Base-by-base conservation (phyloP, 2,797 vertebrate species). In the Pteronotus mesoamericanus region DNA sequence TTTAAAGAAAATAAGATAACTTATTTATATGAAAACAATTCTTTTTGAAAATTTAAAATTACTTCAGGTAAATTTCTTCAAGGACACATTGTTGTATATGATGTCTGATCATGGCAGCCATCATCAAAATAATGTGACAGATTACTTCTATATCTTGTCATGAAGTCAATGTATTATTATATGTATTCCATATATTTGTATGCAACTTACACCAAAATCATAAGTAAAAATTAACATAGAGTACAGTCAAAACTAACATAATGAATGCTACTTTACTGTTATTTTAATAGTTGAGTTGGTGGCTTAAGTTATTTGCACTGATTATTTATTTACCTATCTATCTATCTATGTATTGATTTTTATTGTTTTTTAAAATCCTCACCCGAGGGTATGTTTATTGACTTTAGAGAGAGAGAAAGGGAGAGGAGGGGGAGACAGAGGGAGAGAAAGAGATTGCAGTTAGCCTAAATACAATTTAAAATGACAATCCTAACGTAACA, bases 291-390 rank as follows among this genome's bases (percentile, higher is more conserved):
- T 46, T 94, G 57, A 97, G 93, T 87, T 97, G 97, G 97, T 97
- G 97, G 96, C 92, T 97, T 95, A 97, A 97, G 80, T 97, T 98
- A 94, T 98, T 97, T 97, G 97, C 66, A 82, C 92, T 96, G 96
- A 95, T 97, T 94, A 87, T 97, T 89, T 97, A 94, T 26, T 57
- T 57, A 46, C 44, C 44, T 46, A 10, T n/a, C n/a, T n/a, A n/a
- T n/a, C n/a, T 97, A 89, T 97, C 24, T 57, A 57, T 57, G 57
- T 59, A 59, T 59, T 32, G 29, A 61, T 61, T 61, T 61, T 61
- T 61, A 32, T 61, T 61, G 29, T 61, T 29, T 59, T 59, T 4
- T 11, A 29, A 29, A 59, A 59, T 59, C 10, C 26, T 59, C 57
- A 59, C 24, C 22, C 24, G 11, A 29, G 24, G 57, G 24, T 59